Conservation (phyloP, 2,888 invertebrate species). For the Lacanobia oleracea region DNA sequence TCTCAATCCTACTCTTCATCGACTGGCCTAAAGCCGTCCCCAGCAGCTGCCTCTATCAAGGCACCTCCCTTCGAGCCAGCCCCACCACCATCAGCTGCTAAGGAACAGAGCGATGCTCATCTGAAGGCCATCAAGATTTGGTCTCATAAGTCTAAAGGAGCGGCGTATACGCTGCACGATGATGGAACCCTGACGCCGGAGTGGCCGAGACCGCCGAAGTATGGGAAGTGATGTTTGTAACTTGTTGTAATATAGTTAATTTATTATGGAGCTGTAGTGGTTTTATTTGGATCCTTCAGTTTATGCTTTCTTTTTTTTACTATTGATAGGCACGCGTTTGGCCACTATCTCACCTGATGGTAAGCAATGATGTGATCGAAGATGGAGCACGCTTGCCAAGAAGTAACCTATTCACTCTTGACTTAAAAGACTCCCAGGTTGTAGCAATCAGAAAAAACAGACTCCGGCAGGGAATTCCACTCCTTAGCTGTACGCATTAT, state of each 20-base stretch:
- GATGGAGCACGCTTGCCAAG: too few species aligned
- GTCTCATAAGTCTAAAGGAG: conserved; percentile 84
- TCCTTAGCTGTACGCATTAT: too few species aligned
- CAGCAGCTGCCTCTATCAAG: conserved; percentile 62
- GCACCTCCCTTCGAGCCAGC: conserved; percentile 77
- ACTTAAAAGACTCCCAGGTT: too few species aligned
- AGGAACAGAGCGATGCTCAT: conserved; percentile 84
- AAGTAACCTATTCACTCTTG: too few species aligned
- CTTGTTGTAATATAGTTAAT: conserved; percentile 50
- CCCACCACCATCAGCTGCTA: conserved; percentile 76
- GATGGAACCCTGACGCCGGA: conserved; percentile 85
- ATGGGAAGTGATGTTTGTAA: conserved; percentile 56
- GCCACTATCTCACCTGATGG: too few species aligned
- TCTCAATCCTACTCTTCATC: conserved; percentile 61
- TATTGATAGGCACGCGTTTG: too few species aligned
- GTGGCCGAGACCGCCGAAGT: conserved; percentile 74
- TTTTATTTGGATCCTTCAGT: conserved; percentile 31
- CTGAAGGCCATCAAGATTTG: conserved; percentile 85
- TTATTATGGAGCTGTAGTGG: conserved; percentile 47
- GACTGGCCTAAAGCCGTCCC: conserved; percentile 54
- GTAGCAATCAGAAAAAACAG: too few species aligned
- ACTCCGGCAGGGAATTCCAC: too few species aligned
- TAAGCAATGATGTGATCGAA: too few species aligned
- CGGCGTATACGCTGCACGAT: conserved; percentile 84
- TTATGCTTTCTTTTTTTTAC: too few species aligned